A percentile compares a stretch with the other conserved stretches of the same genome.
Evolutionary conservation across 2,888 invertebrate species (phyloP).

Genomic region (Euphydryas editha): DNA sequence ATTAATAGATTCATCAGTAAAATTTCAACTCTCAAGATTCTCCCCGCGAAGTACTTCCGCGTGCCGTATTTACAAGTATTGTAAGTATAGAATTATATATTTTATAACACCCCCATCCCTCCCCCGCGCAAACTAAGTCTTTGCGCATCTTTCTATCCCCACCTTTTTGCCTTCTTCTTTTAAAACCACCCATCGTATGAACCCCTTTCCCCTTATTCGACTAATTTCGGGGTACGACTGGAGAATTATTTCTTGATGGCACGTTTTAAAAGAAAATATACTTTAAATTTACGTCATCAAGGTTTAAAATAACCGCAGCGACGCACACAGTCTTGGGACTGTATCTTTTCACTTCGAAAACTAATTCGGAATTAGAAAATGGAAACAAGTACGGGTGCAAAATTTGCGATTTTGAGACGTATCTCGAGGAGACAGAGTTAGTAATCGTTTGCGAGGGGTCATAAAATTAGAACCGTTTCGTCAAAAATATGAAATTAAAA

Average conservation of each 20-base stretch:
- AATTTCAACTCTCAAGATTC: slow-evolving; percentile 58
- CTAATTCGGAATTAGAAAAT: slow-evolving; percentile 82
- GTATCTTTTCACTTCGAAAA: slow-evolving; percentile 84
- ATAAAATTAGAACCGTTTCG: slow-evolving; percentile 82
- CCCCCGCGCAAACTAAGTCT: slow-evolving; percentile 82
- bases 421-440: slow-evolving; percentile 43
- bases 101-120: slow-evolving; percentile 75
- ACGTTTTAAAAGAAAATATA: slow-evolving; percentile 53
- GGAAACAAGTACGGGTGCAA: slow-evolving; percentile 69
- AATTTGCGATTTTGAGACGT: slow-evolving; percentile 47
- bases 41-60: slow-evolving; percentile 69
- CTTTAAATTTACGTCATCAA: slow-evolving; percentile 53
- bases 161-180: slow-evolving; percentile 83
- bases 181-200: slow-evolving; percentile 83
- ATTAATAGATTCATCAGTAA: slow-evolving; percentile 30
- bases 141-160: slow-evolving; percentile 84
- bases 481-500: slow-evolving; percentile 85
- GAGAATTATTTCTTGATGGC: slow-evolving; percentile 81
- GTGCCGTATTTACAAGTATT: slow-evolving; percentile 84
- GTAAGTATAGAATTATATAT: slow-evolving; percentile 85
- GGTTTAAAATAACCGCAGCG: slow-evolving; percentile 52
- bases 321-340: slow-evolving; percentile 78
- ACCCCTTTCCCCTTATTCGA: slow-evolving; percentile 83
- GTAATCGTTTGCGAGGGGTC: slow-evolving; percentile 40
- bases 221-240: slow-evolving; percentile 84